Evolutionary conservation across 2,888 invertebrate species (phyloP), one percentile per base, ranked within the genome.

Genomic region (Trachelus tabidus): DNA sequence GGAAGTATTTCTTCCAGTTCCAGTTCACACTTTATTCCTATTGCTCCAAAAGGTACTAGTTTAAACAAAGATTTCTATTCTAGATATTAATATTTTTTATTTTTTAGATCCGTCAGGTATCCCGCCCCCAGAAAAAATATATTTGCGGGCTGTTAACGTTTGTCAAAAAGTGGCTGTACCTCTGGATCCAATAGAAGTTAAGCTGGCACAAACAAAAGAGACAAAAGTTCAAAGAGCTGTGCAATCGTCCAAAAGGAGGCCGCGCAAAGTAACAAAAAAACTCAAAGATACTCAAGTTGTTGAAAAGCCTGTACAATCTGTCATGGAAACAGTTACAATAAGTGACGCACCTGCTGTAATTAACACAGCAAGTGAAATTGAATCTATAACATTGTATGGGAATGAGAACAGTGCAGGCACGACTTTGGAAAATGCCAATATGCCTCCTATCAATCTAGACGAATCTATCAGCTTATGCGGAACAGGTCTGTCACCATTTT

Each of bases 321-420:
- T 11, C 2, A 33, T 56, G 3, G 79, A 30, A 40, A 9, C 71
- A 12, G 33, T 69, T 79, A 69, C 73, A 75, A 77, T 15, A 56
- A 56, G 56, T 56, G 56, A 56, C 56, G 9, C 23, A 9, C 56
- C 56, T 9, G 23, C 6, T 56, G 56, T 23, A 12, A n/a, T 15
- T 71, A 71, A 11, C 4, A 75, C 30, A 56, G n/a, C n/a, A 75
- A 23, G n/a, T 73, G 76, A 33, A 12, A 23, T 31, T 0, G 91
- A 90, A 81, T 87, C 88, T 33, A 87, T 91, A 35, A 91, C 91
- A 0, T 82, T 91, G 4, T 91, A 91, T 71, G 85, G 86, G 0
- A 86, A 81, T 23, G 91, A 88, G 30, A 85, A 81, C 34, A 84
- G 80, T 40, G 75, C 84, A 1, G 85, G 81, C 37, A 82, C 86